Percentiles rank a stretch among this genome's conserved stretches.
Evolutionary conservation across 2,797 vertebrate genomes (phyloP).

Genomic region (Lycodopsis pacificus): DNA sequence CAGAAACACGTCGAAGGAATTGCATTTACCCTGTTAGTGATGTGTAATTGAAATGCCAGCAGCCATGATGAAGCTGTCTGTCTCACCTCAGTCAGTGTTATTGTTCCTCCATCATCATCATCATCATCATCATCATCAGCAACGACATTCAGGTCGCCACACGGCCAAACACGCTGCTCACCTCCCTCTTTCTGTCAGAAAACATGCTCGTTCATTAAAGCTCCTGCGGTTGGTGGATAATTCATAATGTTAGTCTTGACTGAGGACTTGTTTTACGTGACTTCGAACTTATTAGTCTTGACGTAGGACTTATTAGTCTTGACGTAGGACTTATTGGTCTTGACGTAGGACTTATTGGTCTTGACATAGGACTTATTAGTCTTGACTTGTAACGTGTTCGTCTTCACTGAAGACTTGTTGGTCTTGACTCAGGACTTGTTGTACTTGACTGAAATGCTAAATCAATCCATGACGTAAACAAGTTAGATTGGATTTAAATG

Average conservation of each 20-base stretch:
- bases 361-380: too few species aligned
- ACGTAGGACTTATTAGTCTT: background rate
- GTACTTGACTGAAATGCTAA: background rate
- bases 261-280: background rate
- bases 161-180: background rate
- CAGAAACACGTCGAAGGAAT: conserved; percentile 58
- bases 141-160: background rate
- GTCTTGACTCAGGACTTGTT: background rate
- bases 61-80: conserved; percentile 65
- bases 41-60: conserved; percentile 76
- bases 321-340: too few species aligned
- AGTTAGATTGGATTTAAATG: background rate
- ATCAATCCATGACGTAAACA: background rate
- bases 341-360: too few species aligned
- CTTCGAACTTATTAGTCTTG: background rate
- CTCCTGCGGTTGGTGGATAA: background rate
- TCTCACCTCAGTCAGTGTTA: conserved; percentile 47
- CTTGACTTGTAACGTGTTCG: too few species aligned
- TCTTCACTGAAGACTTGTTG: too few species aligned
- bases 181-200: background rate
- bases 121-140: conserved; percentile 5
- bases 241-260: background rate
- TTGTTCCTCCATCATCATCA: conserved; percentile 20
- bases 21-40: conserved; percentile 67
- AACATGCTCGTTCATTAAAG: background rate